Evolutionary conservation across 2,888 invertebrate species (phyloP), one percentile per base, ranked within the genome.

Genomic region (Danaus chrysippus): DNA sequence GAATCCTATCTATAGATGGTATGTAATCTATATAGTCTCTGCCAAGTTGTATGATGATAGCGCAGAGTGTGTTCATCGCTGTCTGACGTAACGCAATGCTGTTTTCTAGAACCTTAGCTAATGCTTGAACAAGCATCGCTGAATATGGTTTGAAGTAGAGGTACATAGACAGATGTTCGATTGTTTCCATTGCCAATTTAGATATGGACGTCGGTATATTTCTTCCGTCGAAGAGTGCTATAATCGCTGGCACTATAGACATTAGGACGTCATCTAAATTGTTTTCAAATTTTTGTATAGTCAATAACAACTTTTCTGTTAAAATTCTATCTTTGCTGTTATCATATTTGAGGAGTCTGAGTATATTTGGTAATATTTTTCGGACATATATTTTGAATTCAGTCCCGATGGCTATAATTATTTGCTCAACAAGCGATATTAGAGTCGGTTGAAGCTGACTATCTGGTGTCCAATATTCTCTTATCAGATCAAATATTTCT

Each of bases 231-330:
- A 99, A 97, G 13, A 99, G 87, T 68, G 94, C 94, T 0, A 99
- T 97, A 60, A 99, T 95, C 1, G 98, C 98, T 0, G 99, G 99
- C 53, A 99, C 92, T 63, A 99, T 93, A 54, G 99, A 92, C 74
- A 99, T 96, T 65, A 99, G 91, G 78, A 98, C 99, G 79, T 99
- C 98, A 73, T 99, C 98, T 60, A 99, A 92, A 82, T 97, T 99
- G 71, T 96, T 96, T 61, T 98, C 98, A 78, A 99, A 98, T 82
- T 97, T 96, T 77, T 97, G 96, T 54, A 99, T 91, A 0, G 98
- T 97, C 69, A 94, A 90, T 64, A 99, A 89, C 59, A 99, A 86
- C 81, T 96, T 96, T 15, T 95, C 93, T 0, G 97, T 97, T 1
- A 97, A 95, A 64, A 93, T 92, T 69, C 94, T 93, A 72, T 97